Conservation (phyloP, 1,140 invertebrate species). For the Temnothorax longispinosus region DNA sequence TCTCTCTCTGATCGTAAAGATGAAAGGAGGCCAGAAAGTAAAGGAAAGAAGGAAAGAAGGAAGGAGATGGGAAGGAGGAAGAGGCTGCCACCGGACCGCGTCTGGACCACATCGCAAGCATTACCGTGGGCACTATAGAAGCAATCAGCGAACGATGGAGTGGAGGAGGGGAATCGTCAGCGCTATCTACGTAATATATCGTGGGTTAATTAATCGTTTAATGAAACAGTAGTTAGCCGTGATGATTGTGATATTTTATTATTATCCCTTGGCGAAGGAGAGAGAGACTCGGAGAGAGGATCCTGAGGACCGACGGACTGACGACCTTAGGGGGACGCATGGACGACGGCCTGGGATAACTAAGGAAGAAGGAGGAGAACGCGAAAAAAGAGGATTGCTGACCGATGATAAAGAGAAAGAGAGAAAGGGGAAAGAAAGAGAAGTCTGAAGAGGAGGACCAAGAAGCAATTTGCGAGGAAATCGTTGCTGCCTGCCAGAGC, state of each 20-base stretch:
- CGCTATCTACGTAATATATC: conserved; percentile 82
- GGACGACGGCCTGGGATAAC: conserved; percentile 27
- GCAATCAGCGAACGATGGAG: conserved; percentile 49
- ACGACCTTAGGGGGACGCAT: conserved; percentile 38
- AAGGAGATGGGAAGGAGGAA: conserved; percentile 29
- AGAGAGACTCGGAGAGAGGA: conserved; percentile 27
- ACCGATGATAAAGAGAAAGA: conserved; percentile 39
- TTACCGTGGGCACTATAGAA: conserved; percentile 59
- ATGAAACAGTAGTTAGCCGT: conserved; percentile 84
- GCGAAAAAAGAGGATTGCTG: conserved; percentile 47
- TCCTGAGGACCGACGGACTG: conserved; percentile 47
- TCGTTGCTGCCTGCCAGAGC: conserved; percentile 65
- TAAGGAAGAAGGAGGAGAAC: conserved; percentile 18
- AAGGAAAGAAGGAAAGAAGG: conserved; percentile 16
- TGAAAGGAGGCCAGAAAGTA: conserved; percentile 14
- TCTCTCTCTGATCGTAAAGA: background rate
- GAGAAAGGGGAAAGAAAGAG: conserved; percentile 6
- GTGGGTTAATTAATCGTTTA: conserved; percentile 84
- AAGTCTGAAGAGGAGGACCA: conserved; percentile 39
- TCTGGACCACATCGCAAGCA: conserved; percentile 63
- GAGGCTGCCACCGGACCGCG: conserved; percentile 37
- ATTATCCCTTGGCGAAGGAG: conserved; percentile 72
- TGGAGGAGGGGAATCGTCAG: conserved; percentile 35
- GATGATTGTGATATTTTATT: conserved; percentile 84
- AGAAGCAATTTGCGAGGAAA: conserved; percentile 79